Base-by-base conservation (phyloP, 1,140 invertebrate genomes). In the Trachymyrmex septentrionalis region DNA sequence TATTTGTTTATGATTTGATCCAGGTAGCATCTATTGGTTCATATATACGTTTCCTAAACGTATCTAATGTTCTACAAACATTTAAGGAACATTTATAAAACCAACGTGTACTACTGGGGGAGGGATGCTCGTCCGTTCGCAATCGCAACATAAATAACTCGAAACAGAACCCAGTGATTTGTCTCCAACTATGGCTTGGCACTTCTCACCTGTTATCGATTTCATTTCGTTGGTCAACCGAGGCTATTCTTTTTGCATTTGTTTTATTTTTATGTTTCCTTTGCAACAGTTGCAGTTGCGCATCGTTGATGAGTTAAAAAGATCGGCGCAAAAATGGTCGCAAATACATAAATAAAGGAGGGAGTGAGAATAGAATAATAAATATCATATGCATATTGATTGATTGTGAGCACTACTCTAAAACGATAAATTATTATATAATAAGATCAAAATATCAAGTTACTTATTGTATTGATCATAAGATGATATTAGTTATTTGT, bases 191-290 rank as follows among this genome's bases (percentile, higher is more conserved):
- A 88, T 50, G 53, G 69, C 88, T 88, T 87, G 59, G 76, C 81
- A 77, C 76, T 86, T 86, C 86, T 91, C 82, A 86, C 50, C 90
- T 86, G 76, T 75, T 81, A 86, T 67, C 81, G 59, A 90, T 91
- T 87, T 88, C 59, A 48, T 50, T 63, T 48, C 12, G 12, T 48
- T 14, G 69, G 24, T 50, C 77, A 66, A 55, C 21, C 61, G 14
- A 78, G 75, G n/a, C 78, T 57, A 59, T 81, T 75, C 53, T 71
- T 53, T 50, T 77, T 57, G 61, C 76, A 44, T 64, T 73, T 84
- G 59, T 90, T 88, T 87, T 80, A 87, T 71, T 87, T 89, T 89
- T 81, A 88, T 78, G 57, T 69, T 16, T 57, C 16, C 48, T 27
- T 57, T 30, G 81, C 73, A 34, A 44, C 66, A 71, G 59, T 86